Conservation (phyloP, 2,888 invertebrate genomes). For the Heliconius hortense region DNA sequence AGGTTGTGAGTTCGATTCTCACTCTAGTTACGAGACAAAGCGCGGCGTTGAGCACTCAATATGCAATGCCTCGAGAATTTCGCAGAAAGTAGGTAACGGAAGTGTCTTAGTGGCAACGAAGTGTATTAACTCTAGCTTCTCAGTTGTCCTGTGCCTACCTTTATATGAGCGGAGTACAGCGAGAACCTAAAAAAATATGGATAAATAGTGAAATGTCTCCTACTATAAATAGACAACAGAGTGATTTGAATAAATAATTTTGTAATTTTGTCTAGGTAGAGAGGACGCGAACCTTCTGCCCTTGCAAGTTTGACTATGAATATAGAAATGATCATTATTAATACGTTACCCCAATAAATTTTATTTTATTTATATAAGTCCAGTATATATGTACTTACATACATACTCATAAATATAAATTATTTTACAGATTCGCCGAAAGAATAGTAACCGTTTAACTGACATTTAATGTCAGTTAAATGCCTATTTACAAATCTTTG, state of each 20-base stretch:
- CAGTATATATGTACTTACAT: too few relatives aligned
- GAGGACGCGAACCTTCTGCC: not conserved
- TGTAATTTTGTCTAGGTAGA: too few relatives aligned
- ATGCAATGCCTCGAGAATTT: not conserved
- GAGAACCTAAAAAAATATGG: not conserved
- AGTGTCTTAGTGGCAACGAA: too few relatives aligned
- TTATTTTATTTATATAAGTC: not conserved
- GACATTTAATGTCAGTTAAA: not conserved
- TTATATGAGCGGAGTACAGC: not conserved
- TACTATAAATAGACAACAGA: too few relatives aligned
- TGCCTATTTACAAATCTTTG: not conserved
- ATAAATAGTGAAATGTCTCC: not conserved
- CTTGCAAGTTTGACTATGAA: not conserved
- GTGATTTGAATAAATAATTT: too few relatives aligned
- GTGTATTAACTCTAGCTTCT: not conserved
- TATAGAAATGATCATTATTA: not conserved
- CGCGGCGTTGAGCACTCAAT: not conserved
- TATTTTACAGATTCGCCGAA: not conserved
- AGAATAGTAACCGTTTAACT: not conserved
- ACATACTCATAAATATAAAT: not conserved
- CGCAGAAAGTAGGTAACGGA: not conserved
- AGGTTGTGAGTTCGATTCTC: not conserved
- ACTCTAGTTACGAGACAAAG: not conserved
- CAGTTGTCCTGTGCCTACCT: not conserved
- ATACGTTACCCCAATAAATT: not conserved